phyloP scores from a whole-genome alignment of 2,888 invertebrate species.

The Glomeris marginata region DNA sequence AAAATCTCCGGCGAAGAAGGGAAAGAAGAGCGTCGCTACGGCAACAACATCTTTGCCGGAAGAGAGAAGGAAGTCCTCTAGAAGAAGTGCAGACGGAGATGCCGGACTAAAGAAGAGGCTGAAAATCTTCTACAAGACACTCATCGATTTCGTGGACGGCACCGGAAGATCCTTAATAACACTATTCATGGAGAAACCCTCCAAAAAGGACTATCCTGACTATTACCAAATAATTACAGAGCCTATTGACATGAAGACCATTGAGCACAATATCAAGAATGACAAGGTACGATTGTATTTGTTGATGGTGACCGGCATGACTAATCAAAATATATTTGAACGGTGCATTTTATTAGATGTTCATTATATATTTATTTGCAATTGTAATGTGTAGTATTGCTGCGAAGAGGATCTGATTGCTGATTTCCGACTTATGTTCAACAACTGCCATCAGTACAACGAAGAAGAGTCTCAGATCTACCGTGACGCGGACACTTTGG shows the following conservation, averaged over 20 bases:
- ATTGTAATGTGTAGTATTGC: conserved; percentile 32
- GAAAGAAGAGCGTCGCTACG: no score
- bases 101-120: conserved; percentile 6
- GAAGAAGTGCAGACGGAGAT: background rate
- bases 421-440: conserved; percentile 76
- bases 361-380: background rate
- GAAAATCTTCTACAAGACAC: conserved; percentile 17
- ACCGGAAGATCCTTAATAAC: conserved; percentile 74
- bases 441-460: conserved; percentile 92
- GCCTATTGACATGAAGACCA: conserved; percentile 89
- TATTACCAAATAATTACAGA: conserved; percentile 87
- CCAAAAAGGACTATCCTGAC: conserved; percentile 83
- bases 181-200: conserved; percentile 92
- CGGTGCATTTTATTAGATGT: background rate
- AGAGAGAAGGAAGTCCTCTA: no score
- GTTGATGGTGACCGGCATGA: background rate
- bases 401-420: conserved; percentile 42
- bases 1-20: no score
- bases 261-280: conserved; percentile 73
- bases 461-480: conserved; percentile 92
- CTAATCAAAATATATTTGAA: background rate
- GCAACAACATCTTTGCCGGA: no score
- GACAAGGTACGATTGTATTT: conserved; percentile 37
- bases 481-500: conserved; percentile 79
- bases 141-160: conserved; percentile 37